Evolutionary conservation across 2,797 vertebrate species (phyloP).

Genomic region (Cryptoblepharus egeriae): DNA sequence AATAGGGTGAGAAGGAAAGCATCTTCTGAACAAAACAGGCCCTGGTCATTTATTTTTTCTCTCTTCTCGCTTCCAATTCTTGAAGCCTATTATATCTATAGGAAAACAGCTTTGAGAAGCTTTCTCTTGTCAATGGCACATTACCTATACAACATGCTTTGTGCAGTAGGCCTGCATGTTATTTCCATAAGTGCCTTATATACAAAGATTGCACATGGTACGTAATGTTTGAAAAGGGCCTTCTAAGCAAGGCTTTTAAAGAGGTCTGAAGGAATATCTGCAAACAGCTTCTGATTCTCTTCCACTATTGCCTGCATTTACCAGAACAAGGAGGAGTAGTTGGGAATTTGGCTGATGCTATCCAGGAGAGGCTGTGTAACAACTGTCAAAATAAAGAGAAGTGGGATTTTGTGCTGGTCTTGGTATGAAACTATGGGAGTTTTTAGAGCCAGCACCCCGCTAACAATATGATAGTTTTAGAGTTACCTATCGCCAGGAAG

Average conservation of each 20-base stretch:
- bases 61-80: no score
- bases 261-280: not conserved
- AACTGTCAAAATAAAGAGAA: not conserved
- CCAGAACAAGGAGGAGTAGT: not conserved
- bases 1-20: not conserved
- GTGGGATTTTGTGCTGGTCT: not conserved
- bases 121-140: not conserved
- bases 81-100: not conserved
- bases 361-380: not conserved
- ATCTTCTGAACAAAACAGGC: not conserved
- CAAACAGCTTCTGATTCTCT: not conserved
- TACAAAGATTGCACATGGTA: not conserved
- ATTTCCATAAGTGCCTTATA: not conserved
- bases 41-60: not conserved
- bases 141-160: not conserved
- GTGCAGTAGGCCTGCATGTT: not conserved
- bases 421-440: not conserved
- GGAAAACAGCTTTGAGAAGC: not conserved
- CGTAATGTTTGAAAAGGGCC: not conserved
- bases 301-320: not conserved
- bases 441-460: not conserved
- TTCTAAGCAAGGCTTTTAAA: not conserved
- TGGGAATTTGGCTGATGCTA: not conserved
- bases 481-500: slow-evolving; percentile 84
- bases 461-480: not conserved